Evolutionary conservation across 2,797 vertebrate species (phyloP), one percentile per base, ranked within the genome.

Genomic region (Sebastes reedi): DNA sequence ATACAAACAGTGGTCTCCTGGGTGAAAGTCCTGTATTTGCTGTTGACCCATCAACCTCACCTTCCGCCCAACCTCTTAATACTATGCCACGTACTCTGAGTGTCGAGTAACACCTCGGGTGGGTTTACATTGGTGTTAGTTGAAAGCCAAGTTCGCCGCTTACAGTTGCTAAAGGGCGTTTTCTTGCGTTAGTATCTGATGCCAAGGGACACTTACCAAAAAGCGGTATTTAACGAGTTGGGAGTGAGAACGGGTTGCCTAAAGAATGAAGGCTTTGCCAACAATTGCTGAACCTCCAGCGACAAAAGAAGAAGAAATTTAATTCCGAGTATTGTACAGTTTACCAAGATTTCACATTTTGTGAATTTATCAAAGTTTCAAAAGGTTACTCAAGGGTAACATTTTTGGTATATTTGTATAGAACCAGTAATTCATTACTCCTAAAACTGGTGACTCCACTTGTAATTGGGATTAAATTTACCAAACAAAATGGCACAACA

Each of bases 391-490:
- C 22, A 58, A 32, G 29, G 14, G 34, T 8, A 6, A 34, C 2
- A 59, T 36, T 32, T 27, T 22, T n/a, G 9, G 3, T 3, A 30
- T 27, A 20, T 34, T 64, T 61, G 2, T 55, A n/a, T 11, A 50
- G 27, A 6, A n/a, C 10, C 27, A 27, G 27, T 62, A 4, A 74
- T 34, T 54, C 22, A 32, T n/a, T 25, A 24, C 42, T 82, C 58
- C 32, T 18, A 32, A 64, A 76, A 60, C 5, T 11, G 16, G 22
- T 34, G 30, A 2, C 55, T 32, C 30, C 16, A n/a, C 34, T 73
- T 76, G 24, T 66, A 58, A 52, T 30, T 68, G 39, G 34, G 72
- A 79, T 65, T 8, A n/a, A 18, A 71, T 81, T 6, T 9, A 55
- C 2, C 25, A 58, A 64, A 84, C 46, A 75, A 71, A 64, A 74